Evolutionary conservation across 2,888 invertebrate genomes (phyloP), one percentile per base, ranked within the genome.

Genomic region (Eupsilia transversa): DNA sequence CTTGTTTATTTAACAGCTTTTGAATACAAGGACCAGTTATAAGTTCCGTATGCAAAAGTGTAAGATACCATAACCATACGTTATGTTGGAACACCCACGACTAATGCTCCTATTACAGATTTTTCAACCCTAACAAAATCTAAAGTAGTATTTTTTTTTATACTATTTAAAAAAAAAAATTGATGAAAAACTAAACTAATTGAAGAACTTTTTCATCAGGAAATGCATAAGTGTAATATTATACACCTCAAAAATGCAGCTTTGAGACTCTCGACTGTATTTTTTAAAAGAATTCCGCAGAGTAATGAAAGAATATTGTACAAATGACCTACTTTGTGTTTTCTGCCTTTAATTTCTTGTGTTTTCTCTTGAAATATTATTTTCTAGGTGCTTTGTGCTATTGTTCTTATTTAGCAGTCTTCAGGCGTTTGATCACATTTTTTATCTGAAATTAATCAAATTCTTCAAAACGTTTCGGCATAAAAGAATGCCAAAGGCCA

Each of bases 271-370:
- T 56, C 7, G 43, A 41, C 12, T 59, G 57, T 78, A 56, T 85
- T 70, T 82, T 82, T 71, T 61, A 65, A 83, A 68, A 71, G 65
- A 61, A 67, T 66, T 66, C 70, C 56, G 27, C 67, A 43, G 67
- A 64, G 64, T 66, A 84, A 79, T 68, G 70, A 72, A 77, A 75
- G 56, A 77, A 84, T 74, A 80, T 80, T 66, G 68, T 80, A 73
- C 60, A 75, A 81, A 75, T 81, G 72, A 72, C 57, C 57, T 49
- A 64, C 65, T 80, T 84, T 73, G 67, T 71, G 41, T 64, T 72
- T 38, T 61, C 46, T 46, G 82, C 46, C 60, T 75, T 61, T 46
- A 81, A 56, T 61, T 66, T 69, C 56, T 65, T 54, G 59, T 35
- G 67, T 46, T 74, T 74, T 66, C 61, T 52, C n/a, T 68, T 64